These are phyloP conservation scores for Acanthurus leucopareius DNA, from an alignment of 2,797 vertebrate species.

Conservation along the genomic window DNA sequence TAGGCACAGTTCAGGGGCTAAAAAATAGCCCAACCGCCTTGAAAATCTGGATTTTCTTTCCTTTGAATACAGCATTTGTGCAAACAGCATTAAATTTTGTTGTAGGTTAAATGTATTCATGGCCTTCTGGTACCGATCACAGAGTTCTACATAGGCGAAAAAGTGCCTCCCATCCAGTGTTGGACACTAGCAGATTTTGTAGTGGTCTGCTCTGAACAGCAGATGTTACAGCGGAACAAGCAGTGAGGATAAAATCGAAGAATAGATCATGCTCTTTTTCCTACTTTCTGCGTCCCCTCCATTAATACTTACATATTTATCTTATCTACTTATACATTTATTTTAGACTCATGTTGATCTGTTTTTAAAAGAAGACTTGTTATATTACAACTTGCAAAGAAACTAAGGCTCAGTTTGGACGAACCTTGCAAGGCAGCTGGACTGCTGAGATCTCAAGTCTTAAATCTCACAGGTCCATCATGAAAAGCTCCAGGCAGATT, in stretches of 20 bases:
- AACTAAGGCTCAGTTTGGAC: too few species aligned
- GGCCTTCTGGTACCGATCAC: slow-evolving; percentile 21
- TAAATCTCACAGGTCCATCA: too few species aligned
- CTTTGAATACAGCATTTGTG: slow-evolving; percentile 18
- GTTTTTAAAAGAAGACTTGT: background rate
- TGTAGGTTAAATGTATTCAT: slow-evolving; percentile 31
- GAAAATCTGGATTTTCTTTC: slow-evolving; percentile 11
- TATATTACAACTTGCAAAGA: slow-evolving; percentile 1
- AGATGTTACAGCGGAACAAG: slow-evolving; percentile 52
- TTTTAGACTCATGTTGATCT: background rate
- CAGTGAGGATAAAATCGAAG: slow-evolving; percentile 19
- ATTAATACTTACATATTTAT: background rate
- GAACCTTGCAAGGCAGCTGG: too few species aligned
- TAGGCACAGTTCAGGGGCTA: slow-evolving; percentile 28
- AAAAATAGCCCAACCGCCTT: slow-evolving; percentile 1
- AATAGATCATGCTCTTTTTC: slow-evolving; percentile 16
- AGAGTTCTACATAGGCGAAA: slow-evolving; percentile 16
- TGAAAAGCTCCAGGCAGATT: too few species aligned
- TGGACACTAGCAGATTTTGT: slow-evolving; percentile 7
- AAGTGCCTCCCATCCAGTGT: slow-evolving; percentile 25
- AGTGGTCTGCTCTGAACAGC: slow-evolving; percentile 31
- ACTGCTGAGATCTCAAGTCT: too few species aligned
- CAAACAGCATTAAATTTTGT: slow-evolving; percentile 16
- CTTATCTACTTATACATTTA: too few species aligned
- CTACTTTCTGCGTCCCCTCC: slow-evolving; percentile 13